phyloP scores from a whole-genome alignment of 2,113 vertebrate genomes.

The Hemibagrus wyckioides region DNA sequence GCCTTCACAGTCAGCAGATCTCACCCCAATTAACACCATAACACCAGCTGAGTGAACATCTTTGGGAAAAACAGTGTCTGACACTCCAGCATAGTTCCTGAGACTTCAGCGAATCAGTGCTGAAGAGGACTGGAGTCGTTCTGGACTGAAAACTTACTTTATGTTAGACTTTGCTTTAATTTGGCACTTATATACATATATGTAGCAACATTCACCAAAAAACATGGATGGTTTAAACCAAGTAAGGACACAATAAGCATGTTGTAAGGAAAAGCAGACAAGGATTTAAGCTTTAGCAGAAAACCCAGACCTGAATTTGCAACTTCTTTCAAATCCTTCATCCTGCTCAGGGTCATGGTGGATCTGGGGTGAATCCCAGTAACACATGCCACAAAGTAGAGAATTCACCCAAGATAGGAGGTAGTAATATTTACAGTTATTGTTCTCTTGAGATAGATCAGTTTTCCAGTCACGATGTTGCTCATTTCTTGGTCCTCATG shows the following conservation, averaged over 20 bases:
- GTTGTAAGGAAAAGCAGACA: background rate
- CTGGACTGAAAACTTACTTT: background rate
- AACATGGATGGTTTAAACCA: background rate
- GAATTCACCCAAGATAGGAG: background rate
- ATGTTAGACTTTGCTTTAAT: background rate
- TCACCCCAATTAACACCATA: too few relatives aligned
- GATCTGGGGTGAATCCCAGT: background rate
- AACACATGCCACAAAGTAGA: background rate
- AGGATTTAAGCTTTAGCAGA: background rate
- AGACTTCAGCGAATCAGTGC: too few relatives aligned
- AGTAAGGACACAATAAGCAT: background rate
- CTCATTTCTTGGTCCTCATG: background rate
- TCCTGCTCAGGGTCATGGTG: background rate
- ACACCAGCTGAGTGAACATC: too few relatives aligned
- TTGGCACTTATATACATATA: background rate
- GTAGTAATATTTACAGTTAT: background rate
- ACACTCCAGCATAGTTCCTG: too few relatives aligned
- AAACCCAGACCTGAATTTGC: background rate
- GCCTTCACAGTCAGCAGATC: too few relatives aligned
- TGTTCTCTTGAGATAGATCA: background rate
- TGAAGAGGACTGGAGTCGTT: too few relatives aligned
- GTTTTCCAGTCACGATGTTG: background rate
- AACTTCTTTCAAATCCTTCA: background rate
- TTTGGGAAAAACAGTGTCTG: background rate
- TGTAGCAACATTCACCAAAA: background rate